A percentile compares a stretch with the other conserved stretches of the same genome.
phyloP scores from a whole-genome alignment of 2,888 invertebrate species.

The Ptychoptera albimana region DNA sequence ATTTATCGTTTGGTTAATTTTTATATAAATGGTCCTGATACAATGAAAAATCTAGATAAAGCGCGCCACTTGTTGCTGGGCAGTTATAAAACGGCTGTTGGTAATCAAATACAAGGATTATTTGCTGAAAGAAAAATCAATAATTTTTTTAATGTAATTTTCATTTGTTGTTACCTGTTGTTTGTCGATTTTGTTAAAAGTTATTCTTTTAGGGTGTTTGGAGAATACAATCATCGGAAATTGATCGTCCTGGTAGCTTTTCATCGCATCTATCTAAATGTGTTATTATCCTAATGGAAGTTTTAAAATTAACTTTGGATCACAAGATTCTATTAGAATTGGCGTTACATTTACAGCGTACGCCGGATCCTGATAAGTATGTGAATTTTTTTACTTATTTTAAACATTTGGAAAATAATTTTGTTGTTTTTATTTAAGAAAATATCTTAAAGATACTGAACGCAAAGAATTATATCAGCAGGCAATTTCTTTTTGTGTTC shows the following conservation, averaged over 20 bases:
- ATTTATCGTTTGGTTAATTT: conserved; percentile 75
- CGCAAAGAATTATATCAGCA: conserved; percentile 65
- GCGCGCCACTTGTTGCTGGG: conserved; percentile 56
- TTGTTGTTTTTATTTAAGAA: conserved; percentile 31
- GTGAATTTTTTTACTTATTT: conserved; percentile 13
- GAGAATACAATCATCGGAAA: conserved; percentile 78
- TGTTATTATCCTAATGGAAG: conserved; percentile 63
- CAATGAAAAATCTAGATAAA: conserved; percentile 47
- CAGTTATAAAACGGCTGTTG: conserved; percentile 47
- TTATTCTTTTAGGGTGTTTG: conserved; percentile 55
- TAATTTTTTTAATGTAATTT: conserved; percentile 72
- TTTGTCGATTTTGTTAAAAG: conserved; percentile 5
- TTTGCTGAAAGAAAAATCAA: conserved; percentile 70
- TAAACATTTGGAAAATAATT: background rate
- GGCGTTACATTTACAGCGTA: conserved; percentile 58
- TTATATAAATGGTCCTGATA: conserved; percentile 53
- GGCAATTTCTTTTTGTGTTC: conserved; percentile 56
- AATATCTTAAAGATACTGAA: conserved; percentile 73
- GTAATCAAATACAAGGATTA: conserved; percentile 58
- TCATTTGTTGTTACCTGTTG: background rate
- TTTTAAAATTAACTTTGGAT: conserved; percentile 64
- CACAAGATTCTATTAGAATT: conserved; percentile 64
- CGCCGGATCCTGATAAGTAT: conserved; percentile 76
- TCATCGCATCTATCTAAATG: conserved; percentile 81
- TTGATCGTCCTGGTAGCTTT: conserved; percentile 84